These are phyloP conservation scores for Pteria penguin DNA, from an alignment of 2,888 invertebrate genomes.

Conservation along the genomic window DNA sequence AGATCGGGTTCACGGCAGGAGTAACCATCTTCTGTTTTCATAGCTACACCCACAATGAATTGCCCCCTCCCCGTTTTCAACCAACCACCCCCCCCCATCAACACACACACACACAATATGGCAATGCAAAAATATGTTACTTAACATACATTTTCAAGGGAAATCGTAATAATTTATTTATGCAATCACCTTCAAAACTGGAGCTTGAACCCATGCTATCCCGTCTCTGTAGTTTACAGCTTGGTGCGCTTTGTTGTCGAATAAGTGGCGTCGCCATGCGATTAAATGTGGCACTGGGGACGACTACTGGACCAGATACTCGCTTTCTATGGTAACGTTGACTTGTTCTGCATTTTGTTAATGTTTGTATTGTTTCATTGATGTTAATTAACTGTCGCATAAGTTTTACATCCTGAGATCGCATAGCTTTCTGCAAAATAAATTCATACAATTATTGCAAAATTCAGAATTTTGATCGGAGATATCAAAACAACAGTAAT, in stretches of 20 bases:
- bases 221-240: slow-evolving; percentile 6
- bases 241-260: slow-evolving; percentile 51
- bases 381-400: slow-evolving; percentile 23
- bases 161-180: no score
- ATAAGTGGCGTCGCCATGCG: slow-evolving; percentile 36
- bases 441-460: no score
- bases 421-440: slow-evolving; percentile 26
- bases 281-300: slow-evolving; percentile 5
- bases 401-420: slow-evolving; percentile 16
- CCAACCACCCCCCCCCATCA: no score
- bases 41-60: no score
- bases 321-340: not conserved
- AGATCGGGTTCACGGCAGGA: no score
- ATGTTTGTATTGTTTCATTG: slow-evolving; percentile 6
- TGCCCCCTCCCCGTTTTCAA: no score
- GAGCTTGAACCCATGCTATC: slow-evolving; percentile 9
- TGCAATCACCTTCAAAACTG: not conserved
- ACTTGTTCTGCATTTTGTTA: not conserved
- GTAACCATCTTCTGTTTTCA: no score
- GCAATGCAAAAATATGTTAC: no score
- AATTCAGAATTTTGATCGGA: no score
- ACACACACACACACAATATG: no score
- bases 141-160: no score
- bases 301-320: not conserved
- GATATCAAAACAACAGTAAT: no score